Percentiles rank a stretch among this genome's conserved stretches.
These are phyloP conservation scores for Zoanthus sansibaricus DNA, from an alignment of 92 coral and sea anemone species.

Conservation along the genomic window DNA sequence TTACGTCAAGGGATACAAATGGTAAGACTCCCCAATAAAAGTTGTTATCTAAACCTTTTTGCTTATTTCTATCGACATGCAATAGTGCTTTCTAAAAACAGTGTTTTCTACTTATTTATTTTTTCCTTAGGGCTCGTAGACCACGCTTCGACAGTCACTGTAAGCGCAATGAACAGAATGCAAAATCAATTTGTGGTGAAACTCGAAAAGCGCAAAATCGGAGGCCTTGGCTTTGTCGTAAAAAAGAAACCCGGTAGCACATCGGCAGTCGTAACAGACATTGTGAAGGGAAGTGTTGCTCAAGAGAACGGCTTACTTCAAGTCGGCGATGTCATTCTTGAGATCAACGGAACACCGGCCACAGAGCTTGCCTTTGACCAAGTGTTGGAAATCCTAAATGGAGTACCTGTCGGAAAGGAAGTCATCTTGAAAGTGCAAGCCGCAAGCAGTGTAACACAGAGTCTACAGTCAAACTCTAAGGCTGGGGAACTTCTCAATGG, in stretches of 20 bases:
- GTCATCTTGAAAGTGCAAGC: slow-evolving; percentile 65
- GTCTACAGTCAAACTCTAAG: neutral
- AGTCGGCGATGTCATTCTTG: slow-evolving; percentile 77
- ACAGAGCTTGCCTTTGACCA: slow-evolving; percentile 61
- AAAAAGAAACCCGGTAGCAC: slow-evolving; percentile 62
- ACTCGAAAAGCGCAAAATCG: slow-evolving; percentile 74
- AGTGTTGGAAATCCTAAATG: slow-evolving; percentile 72
- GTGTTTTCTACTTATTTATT: neutral
- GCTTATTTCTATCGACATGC: slow-evolving; percentile 4
- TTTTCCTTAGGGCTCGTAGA: slow-evolving; percentile 18
- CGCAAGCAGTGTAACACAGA: slow-evolving; percentile 21
- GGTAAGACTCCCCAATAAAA: neutral
- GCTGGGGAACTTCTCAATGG: slow-evolving; percentile 9
- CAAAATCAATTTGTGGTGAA: slow-evolving; percentile 66
- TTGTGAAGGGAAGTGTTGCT: slow-evolving; percentile 84
- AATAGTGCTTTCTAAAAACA: neutral
- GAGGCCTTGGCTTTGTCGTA: slow-evolving; percentile 85
- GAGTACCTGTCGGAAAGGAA: slow-evolving; percentile 61
- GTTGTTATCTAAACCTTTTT: neutral
- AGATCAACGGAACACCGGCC: slow-evolving; percentile 74
- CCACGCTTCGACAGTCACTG: slow-evolving; percentile 3
- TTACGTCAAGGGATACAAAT: neutral
- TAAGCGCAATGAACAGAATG: slow-evolving; percentile 19
- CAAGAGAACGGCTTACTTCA: slow-evolving; percentile 75
- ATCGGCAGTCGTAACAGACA: slow-evolving; percentile 67